Evolutionary conservation across 1,140 invertebrate genomes (phyloP).

Genomic region (Drosophila suzukii): DNA sequence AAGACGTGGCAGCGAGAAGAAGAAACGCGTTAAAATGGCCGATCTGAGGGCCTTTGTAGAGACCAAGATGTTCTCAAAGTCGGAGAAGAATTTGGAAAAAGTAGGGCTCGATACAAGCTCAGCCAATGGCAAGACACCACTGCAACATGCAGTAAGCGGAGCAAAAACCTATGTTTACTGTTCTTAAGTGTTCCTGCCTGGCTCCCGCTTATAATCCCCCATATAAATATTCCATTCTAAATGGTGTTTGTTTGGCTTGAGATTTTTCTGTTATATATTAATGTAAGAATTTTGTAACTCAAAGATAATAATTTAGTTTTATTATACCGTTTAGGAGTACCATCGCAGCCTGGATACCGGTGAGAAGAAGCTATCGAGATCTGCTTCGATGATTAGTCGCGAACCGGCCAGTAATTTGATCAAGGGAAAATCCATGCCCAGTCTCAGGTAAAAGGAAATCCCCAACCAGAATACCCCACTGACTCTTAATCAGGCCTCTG

Average conservation of each 20-base stretch:
- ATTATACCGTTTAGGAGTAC: slow-evolving; percentile 87
- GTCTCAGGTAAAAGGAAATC: slow-evolving; percentile 89
- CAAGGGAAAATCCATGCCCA: slow-evolving; percentile 98
- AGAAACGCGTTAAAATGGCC: slow-evolving; percentile 94
- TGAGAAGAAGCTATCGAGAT: slow-evolving; percentile 88
- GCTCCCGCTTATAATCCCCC: slow-evolving; percentile 31
- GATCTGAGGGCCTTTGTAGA: slow-evolving; percentile 95
- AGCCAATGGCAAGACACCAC: slow-evolving; percentile 85
- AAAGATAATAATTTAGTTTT: background rate
- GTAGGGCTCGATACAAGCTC: slow-evolving; percentile 90
- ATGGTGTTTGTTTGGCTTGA: slow-evolving; percentile 50
- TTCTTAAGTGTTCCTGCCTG: slow-evolving; percentile 52
- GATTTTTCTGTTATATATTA: slow-evolving; percentile 38
- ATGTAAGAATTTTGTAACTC: background rate
- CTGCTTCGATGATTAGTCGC: slow-evolving; percentile 87
- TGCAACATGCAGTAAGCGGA: slow-evolving; percentile 84
- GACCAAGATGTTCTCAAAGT: slow-evolving; percentile 95
- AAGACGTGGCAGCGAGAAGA: slow-evolving; percentile 92
- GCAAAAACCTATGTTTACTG: slow-evolving; percentile 60
- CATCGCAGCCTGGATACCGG: slow-evolving; percentile 92
- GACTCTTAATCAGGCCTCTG: slow-evolving; percentile 45
- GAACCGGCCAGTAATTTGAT: slow-evolving; percentile 89
- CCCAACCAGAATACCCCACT: background rate
- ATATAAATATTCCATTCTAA: slow-evolving; percentile 7
- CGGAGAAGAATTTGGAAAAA: slow-evolving; percentile 95